A percentile compares a stretch with the other conserved stretches of the same genome.
phyloP scores from a whole-genome alignment of 1,140 invertebrate genomes.

The Arctopsyche grandis region DNA sequence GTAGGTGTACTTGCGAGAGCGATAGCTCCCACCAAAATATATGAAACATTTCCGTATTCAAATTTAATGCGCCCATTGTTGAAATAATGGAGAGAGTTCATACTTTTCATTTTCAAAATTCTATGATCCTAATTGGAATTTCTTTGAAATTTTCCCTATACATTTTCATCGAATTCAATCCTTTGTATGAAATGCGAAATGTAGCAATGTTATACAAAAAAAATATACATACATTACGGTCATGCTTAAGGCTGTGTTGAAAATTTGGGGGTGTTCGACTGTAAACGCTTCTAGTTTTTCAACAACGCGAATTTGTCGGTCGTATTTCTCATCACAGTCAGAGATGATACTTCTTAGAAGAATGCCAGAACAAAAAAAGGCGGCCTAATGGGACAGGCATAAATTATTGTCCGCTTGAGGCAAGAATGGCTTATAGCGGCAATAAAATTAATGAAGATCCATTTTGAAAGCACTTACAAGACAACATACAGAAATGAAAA shows the following conservation, averaged over 20 bases:
- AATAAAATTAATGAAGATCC: constrained; percentile 31
- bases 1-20: neutral
- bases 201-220: too few species aligned
- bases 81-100: neutral
- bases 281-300: too few species aligned
- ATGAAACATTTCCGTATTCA: constrained; percentile 17
- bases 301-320: neutral
- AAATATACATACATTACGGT: too few species aligned
- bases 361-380: neutral
- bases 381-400: neutral
- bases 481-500: neutral
- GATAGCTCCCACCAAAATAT: neutral
- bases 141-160: too few species aligned
- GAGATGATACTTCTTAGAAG: neutral
- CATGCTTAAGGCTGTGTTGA: too few species aligned
- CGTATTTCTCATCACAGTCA: neutral
- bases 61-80: neutral
- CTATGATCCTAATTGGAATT: too few species aligned
- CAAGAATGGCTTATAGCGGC: constrained; percentile 22
- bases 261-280: too few species aligned
- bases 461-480: constrained; percentile 21
- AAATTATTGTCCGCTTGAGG: constrained; percentile 22
- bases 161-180: too few species aligned
- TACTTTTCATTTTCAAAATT: neutral
- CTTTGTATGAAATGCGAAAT: too few species aligned